Conservation (phyloP, 2,888 invertebrate species). For the Lithosia quadra region DNA sequence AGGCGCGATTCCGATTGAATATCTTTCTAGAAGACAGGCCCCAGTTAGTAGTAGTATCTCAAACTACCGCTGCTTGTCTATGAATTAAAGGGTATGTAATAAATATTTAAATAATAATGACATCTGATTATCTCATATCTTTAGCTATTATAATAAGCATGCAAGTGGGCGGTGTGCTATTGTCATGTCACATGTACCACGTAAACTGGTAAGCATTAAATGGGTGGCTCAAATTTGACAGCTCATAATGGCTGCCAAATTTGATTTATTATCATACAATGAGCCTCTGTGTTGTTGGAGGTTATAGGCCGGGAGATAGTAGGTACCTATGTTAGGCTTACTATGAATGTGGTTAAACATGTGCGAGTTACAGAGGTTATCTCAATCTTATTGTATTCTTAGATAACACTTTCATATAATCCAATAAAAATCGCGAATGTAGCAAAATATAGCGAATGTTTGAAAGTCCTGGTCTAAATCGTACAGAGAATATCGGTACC, state of each 20-base stretch:
- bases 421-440: too few species aligned
- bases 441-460: too few species aligned
- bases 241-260: conserved; percentile 61
- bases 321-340: not conserved
- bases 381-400: too few species aligned
- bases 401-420: too few species aligned
- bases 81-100: conserved; percentile 33
- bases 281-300: conserved; percentile 58
- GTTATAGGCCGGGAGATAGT: conserved; percentile 29
- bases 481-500: not conserved
- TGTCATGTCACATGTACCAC: conserved; percentile 60
- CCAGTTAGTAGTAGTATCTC: too few species aligned
- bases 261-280: conserved; percentile 78
- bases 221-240: conserved; percentile 69
- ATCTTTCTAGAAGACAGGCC: too few species aligned
- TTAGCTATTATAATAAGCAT: conserved; percentile 26
- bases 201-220: conserved; percentile 70
- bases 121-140: conserved; percentile 45
- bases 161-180: conserved; percentile 64
- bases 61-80: conserved; percentile 6
- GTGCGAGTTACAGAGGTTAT: not conserved
- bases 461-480: not conserved
- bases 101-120: conserved; percentile 47
- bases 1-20: too few species aligned
- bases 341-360: not conserved